phyloP scores from a whole-genome alignment of 2,797 vertebrate genomes.

The Acanthis flammea region DNA sequence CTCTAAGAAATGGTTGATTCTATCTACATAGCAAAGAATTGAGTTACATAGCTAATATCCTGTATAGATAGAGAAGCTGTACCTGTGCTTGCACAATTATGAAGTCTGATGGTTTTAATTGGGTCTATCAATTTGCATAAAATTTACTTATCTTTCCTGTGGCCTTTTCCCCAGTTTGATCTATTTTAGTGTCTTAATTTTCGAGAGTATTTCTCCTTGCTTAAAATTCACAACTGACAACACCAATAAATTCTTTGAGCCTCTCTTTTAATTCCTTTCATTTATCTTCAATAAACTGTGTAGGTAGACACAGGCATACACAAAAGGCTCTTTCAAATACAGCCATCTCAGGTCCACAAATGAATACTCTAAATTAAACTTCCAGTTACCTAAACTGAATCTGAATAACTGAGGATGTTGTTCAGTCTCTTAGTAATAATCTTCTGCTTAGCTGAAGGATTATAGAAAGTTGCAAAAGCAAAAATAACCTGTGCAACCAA shows the following conservation, averaged over 20 bases:
- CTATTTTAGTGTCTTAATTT: background rate
- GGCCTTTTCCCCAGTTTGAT: background rate
- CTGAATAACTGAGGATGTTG: background rate
- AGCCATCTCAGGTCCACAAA: background rate
- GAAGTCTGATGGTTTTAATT: background rate
- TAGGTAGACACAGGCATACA: background rate
- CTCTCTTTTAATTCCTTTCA: background rate
- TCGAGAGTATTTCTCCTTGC: background rate
- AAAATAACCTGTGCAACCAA: background rate
- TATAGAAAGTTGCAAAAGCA: background rate
- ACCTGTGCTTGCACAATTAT: background rate
- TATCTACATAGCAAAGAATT: background rate
- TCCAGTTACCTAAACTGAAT: background rate
- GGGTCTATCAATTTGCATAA: background rate
- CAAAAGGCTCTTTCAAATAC: background rate
- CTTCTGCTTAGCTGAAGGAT: background rate
- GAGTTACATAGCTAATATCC: background rate
- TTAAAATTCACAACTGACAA: background rate
- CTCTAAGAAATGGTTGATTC: background rate
- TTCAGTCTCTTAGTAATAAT: background rate
- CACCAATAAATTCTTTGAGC: background rate
- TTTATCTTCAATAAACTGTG: background rate
- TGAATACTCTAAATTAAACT: background rate
- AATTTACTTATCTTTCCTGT: background rate
- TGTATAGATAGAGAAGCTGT: background rate